phyloP scores from a whole-genome alignment of 1,140 invertebrate species.

The Drosophila tani region DNA sequence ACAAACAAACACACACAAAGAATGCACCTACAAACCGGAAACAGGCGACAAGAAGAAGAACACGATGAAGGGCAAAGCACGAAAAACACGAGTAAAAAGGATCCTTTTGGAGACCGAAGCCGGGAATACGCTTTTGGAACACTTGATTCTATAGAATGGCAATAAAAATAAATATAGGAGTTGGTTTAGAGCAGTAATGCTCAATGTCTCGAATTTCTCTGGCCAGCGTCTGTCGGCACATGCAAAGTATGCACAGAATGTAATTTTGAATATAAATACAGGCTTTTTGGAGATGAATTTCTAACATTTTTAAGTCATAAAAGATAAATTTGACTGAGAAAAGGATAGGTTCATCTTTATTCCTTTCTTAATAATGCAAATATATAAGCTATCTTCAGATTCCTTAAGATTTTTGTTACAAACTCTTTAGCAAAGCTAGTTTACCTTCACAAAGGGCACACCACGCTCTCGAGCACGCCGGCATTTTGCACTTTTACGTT shows the following conservation, averaged over 20 bases:
- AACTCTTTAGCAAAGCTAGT: too few relatives aligned
- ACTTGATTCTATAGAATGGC: rapidly evolving
- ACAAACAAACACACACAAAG: constrained; percentile 4
- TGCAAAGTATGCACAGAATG: too few relatives aligned
- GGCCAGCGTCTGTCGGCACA: too few relatives aligned
- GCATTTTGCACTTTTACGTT: constrained; percentile 75
- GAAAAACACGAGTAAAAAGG: background rate
- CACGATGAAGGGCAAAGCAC: constrained; percentile 11
- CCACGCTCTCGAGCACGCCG: constrained; percentile 35
- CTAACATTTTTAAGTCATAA: too few relatives aligned
- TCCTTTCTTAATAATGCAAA: background rate
- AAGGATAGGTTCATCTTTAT: background rate
- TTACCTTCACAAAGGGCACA: constrained; percentile 1
- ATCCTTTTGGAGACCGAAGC: background rate
- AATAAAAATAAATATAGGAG: background rate
- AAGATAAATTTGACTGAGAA: too few relatives aligned
- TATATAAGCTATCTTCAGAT: background rate
- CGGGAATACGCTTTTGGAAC: background rate
- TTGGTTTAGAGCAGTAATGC: too few relatives aligned
- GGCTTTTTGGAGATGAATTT: too few relatives aligned
- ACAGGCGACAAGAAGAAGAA: constrained; percentile 35
- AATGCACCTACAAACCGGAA: constrained; percentile 60
- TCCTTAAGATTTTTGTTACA: background rate
- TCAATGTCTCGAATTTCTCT: too few relatives aligned
- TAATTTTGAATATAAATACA: too few relatives aligned